phyloP scores from a whole-genome alignment of 2,113 vertebrate species.

The Callopanchax toddi region DNA sequence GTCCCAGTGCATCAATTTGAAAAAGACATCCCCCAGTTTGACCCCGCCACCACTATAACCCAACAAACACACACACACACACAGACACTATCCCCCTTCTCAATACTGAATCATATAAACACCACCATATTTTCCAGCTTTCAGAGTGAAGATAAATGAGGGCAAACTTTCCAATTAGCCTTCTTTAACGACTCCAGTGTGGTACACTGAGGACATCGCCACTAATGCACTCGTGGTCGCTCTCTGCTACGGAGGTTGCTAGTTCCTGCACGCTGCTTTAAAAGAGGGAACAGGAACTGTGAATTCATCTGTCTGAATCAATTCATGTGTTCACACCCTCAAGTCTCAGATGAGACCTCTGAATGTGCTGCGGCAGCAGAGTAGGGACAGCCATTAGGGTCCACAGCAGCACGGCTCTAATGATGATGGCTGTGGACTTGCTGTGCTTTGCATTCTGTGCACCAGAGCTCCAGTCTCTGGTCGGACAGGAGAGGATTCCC shows the following conservation, averaged over 20 bases:
- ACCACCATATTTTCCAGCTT: constrained; percentile 49
- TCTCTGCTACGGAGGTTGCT: constrained; percentile 6
- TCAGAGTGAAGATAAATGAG: constrained; percentile 74
- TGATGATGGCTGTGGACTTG: constrained; percentile 77
- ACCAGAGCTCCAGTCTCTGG: constrained; percentile 22
- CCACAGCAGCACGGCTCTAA: constrained; percentile 60
- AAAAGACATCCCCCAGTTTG: constrained; percentile 54
- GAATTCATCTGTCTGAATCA: constrained; percentile 58
- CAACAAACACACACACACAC: too few species aligned
- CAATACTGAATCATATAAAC: constrained; percentile 68
- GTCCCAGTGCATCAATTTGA: constrained; percentile 41
- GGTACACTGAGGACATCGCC: constrained; percentile 31
- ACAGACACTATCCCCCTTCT: constrained; percentile 12
- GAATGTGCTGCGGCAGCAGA: constrained; percentile 78
- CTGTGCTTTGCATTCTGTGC: constrained; percentile 67
- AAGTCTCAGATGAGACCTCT: constrained; percentile 61
- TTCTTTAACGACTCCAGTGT: constrained; percentile 43
- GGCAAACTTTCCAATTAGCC: constrained; percentile 58
- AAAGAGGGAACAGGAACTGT: constrained; percentile 10
- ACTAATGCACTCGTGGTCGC: constrained; percentile 11
- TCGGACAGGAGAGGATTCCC: constrained; percentile 27
- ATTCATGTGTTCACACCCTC: constrained; percentile 55
- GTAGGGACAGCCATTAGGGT: constrained; percentile 71
- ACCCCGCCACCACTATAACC: constrained; percentile 48
- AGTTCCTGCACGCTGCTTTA: constrained; percentile 16